phyloP scores from a whole-genome alignment of 2,797 vertebrate species.

The Periophthalmus magnuspinnatus region DNA sequence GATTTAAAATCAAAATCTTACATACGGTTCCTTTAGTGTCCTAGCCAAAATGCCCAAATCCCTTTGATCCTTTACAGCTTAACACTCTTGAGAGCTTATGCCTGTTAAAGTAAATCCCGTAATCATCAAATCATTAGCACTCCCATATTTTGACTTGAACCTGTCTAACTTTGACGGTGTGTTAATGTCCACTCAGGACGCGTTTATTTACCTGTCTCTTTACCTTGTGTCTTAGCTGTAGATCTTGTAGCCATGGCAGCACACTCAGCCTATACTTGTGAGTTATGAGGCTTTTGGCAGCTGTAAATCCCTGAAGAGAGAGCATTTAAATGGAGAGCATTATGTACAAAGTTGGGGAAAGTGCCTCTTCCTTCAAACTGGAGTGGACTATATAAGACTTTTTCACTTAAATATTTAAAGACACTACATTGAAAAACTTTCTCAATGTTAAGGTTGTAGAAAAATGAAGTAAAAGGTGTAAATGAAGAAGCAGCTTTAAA shows the following conservation, averaged over 20 bases:
- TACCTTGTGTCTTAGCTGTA: constrained; percentile 25
- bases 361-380: constrained; percentile 13
- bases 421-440: not conserved
- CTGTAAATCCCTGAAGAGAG: constrained; percentile 48
- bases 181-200: constrained; percentile 26
- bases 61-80: constrained; percentile 2
- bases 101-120: not conserved
- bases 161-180: not conserved
- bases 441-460: not conserved
- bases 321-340: constrained; percentile 45
- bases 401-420: not conserved
- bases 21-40: not conserved
- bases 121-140: constrained; percentile 6
- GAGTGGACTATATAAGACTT: constrained; percentile 17
- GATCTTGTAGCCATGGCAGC: constrained; percentile 34
- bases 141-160: not conserved
- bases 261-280: constrained; percentile 19
- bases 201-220: constrained; percentile 34
- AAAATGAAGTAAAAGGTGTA: not conserved
- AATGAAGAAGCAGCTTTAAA: no score
- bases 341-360: constrained; percentile 39
- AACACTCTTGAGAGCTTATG: constrained; percentile 6
- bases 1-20: no score
- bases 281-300: constrained; percentile 41
- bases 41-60: not conserved